A percentile compares a stretch with the other conserved stretches of the same genome.
These are phyloP conservation scores for Littorina saxatilis DNA, from an alignment of 1,140 invertebrate genomes.

Conservation along the genomic window DNA sequence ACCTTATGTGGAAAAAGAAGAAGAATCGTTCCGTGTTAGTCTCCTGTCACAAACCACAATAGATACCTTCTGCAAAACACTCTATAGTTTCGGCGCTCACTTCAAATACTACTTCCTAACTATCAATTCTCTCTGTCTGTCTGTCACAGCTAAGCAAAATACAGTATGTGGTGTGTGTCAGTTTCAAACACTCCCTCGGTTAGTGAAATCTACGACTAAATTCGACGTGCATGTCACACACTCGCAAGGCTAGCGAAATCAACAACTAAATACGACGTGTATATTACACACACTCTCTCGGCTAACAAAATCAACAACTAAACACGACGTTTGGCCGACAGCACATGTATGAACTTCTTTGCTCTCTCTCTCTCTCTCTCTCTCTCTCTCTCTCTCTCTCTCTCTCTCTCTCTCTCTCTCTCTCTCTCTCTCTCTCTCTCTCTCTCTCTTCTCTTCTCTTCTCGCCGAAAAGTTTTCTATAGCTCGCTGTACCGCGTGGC, in stretches of 20 bases:
- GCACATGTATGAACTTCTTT: too few relatives aligned
- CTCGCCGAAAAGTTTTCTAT: background rate
- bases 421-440: background rate
- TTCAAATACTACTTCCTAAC: too few relatives aligned
- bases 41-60: too few relatives aligned
- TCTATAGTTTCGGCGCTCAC: too few relatives aligned
- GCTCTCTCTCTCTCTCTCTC: background rate
- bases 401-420: background rate
- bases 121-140: too few relatives aligned
- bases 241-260: background rate
- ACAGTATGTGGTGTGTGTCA: too few relatives aligned
- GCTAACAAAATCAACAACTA: too few relatives aligned
- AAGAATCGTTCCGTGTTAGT: too few relatives aligned
- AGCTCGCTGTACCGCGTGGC: background rate
- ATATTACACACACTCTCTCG: background rate
- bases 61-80: too few relatives aligned
- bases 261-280: background rate
- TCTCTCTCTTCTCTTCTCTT: background rate
- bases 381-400: slow-evolving; percentile 20
- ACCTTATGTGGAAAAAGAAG: too few relatives aligned
- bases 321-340: too few relatives aligned
- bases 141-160: too few relatives aligned
- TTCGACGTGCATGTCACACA: background rate
- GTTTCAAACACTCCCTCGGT: background rate
- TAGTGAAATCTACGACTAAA: background rate